Conservation (phyloP, 2,113 vertebrate species). For the Apteryx mantelli region DNA sequence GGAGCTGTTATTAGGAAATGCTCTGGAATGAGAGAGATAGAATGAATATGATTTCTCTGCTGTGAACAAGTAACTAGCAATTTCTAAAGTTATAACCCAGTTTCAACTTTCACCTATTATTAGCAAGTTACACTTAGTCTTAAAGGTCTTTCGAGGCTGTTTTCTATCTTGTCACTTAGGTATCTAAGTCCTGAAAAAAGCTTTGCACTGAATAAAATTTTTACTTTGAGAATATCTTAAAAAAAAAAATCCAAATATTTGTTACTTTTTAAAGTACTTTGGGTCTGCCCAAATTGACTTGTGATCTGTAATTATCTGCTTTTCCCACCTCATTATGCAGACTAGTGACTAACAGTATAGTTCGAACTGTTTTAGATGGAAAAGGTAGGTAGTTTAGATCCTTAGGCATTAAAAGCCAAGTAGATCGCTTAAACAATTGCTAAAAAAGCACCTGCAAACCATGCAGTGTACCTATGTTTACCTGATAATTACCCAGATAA, state of each 20-base stretch:
- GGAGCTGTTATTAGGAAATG: neutral
- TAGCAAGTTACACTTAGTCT: neutral
- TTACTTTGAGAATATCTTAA: neutral
- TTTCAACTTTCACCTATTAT: neutral
- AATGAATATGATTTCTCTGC: neutral
- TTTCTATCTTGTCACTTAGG: neutral
- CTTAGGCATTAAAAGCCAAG: neutral
- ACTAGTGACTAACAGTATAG: fast-evolving
- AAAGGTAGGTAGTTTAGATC: neutral
- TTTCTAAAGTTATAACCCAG: neutral
- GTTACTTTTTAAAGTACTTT: neutral
- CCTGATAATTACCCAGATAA: neutral
- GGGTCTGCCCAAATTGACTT: neutral
- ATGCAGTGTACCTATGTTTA: neutral
- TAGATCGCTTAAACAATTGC: neutral
- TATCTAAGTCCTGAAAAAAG: neutral
- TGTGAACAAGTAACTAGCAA: neutral
- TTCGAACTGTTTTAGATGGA: neutral
- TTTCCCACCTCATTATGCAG: neutral
- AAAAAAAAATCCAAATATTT: neutral
- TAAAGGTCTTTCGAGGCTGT: neutral
- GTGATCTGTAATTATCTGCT: neutral
- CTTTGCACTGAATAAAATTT: neutral
- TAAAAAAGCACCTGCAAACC: neutral
- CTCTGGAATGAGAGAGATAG: neutral